These are phyloP conservation scores for Parthenolecanium corni DNA, from an alignment of 2,888 invertebrate genomes.

Conservation along the genomic window DNA sequence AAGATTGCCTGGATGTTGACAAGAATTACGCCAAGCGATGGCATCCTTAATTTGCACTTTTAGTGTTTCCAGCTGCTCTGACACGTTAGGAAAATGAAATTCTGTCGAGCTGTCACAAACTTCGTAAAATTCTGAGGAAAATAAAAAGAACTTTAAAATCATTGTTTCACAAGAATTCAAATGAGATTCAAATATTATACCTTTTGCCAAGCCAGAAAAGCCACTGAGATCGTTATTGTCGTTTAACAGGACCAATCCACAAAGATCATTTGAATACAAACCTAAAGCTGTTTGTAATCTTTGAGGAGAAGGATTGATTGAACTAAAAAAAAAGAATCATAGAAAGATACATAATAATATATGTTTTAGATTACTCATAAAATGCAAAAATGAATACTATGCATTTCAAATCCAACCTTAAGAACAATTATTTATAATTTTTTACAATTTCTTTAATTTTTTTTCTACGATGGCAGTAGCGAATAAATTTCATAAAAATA, in stretches of 20 bases:
- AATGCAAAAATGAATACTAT: not conserved
- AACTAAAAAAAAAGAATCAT: slow-evolving; percentile 6
- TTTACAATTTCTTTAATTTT: too few relatives aligned
- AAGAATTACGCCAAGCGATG: slow-evolving; percentile 39
- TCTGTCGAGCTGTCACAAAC: slow-evolving; percentile 57
- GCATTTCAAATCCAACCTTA: not conserved
- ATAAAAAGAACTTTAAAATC: too few relatives aligned
- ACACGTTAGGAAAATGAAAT: slow-evolving; percentile 82
- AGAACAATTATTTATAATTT: not conserved
- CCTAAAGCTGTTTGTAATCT: slow-evolving; percentile 85
- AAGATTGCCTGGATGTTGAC: slow-evolving; percentile 33
- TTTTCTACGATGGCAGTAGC: too few relatives aligned
- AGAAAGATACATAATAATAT: not conserved
- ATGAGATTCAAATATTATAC: slow-evolving; percentile 37
- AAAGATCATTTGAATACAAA: slow-evolving; percentile 81
- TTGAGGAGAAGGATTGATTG: slow-evolving; percentile 42
- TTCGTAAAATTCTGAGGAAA: slow-evolving; percentile 30
- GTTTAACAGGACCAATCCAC: slow-evolving; percentile 73
- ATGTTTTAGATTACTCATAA: too few relatives aligned
- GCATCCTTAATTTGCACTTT: slow-evolving; percentile 47
- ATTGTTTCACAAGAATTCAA: not conserved
- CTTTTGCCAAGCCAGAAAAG: slow-evolving; percentile 52
- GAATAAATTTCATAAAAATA: too few relatives aligned
- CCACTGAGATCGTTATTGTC: slow-evolving; percentile 50
- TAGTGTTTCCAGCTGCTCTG: slow-evolving; percentile 69